These are phyloP conservation scores for Galbula dea DNA, from an alignment of 2,113 vertebrate genomes.

Conservation along the genomic window DNA sequence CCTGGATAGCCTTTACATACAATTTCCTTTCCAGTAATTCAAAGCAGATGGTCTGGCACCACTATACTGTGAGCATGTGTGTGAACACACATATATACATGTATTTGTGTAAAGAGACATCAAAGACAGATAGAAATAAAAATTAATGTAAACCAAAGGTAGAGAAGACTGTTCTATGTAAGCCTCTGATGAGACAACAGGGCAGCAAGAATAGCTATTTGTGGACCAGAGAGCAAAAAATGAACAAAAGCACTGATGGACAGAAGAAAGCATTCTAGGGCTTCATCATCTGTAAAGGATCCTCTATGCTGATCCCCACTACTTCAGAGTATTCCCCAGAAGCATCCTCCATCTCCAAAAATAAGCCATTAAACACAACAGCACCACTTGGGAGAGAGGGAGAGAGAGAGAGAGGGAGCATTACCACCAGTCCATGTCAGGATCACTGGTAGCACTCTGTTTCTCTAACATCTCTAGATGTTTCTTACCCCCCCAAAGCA, in stretches of 20 bases:
- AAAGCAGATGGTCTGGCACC: slow-evolving; percentile 6
- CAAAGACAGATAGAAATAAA: neutral
- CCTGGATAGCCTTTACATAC: neutral
- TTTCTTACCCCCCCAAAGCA: neutral
- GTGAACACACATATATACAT: neutral
- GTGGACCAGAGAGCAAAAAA: neutral
- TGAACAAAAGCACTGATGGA: neutral
- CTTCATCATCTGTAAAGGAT: neutral
- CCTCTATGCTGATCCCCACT: neutral
- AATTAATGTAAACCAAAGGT: neutral
- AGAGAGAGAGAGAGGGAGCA: neutral
- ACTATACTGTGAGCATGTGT: neutral
- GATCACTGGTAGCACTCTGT: neutral
- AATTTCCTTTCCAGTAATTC: slow-evolving; percentile 19
- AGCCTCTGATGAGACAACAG: neutral
- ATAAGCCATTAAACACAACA: neutral
- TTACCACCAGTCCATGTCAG: neutral
- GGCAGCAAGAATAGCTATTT: neutral
- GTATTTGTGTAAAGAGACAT: neutral
- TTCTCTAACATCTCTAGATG: neutral
- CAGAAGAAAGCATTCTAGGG: neutral
- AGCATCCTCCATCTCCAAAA: neutral
- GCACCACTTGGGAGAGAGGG: neutral
- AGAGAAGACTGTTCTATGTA: neutral
- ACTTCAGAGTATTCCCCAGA: neutral